These are phyloP conservation scores for Maccullochella peelii DNA, from an alignment of 2,113 vertebrate species.

Conservation along the genomic window DNA sequence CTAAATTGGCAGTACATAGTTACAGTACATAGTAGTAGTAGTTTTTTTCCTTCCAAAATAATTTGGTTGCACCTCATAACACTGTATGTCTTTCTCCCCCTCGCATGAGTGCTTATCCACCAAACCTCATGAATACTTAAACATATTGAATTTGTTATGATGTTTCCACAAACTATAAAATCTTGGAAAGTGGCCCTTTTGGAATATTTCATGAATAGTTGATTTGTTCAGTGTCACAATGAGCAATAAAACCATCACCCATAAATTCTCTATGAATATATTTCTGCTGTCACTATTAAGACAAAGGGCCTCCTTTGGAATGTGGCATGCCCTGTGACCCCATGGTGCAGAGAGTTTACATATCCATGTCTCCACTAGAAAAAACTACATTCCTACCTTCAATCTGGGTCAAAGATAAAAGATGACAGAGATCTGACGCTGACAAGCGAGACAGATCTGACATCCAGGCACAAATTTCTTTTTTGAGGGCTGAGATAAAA, in stretches of 20 bases:
- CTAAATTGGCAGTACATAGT: background rate
- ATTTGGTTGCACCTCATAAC: background rate
- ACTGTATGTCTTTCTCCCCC: background rate
- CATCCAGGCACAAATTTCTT: slow-evolving; percentile 2
- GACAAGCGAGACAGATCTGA: slow-evolving; percentile 56
- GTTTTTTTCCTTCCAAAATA: background rate
- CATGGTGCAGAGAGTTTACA: slow-evolving; percentile 73
- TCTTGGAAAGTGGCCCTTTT: background rate
- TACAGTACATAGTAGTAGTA: background rate
- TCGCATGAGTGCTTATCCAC: background rate
- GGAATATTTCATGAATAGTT: background rate
- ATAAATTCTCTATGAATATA: slow-evolving; percentile 43
- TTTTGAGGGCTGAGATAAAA: slow-evolving; percentile 7
- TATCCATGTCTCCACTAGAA: slow-evolving; percentile 74
- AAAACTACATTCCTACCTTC: slow-evolving; percentile 75
- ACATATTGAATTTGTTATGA: background rate
- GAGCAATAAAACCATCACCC: slow-evolving; percentile 41
- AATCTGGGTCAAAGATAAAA: slow-evolving; percentile 77
- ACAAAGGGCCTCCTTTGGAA: slow-evolving; percentile 70
- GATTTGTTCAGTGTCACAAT: slow-evolving; percentile 35
- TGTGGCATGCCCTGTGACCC: slow-evolving; percentile 70
- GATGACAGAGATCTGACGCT: slow-evolving; percentile 57
- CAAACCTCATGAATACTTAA: background rate
- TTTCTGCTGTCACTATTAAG: slow-evolving; percentile 59
- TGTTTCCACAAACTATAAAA: background rate